Base-by-base conservation (phyloP, 2,113 vertebrate species). In the Formicarius rufipectus region DNA sequence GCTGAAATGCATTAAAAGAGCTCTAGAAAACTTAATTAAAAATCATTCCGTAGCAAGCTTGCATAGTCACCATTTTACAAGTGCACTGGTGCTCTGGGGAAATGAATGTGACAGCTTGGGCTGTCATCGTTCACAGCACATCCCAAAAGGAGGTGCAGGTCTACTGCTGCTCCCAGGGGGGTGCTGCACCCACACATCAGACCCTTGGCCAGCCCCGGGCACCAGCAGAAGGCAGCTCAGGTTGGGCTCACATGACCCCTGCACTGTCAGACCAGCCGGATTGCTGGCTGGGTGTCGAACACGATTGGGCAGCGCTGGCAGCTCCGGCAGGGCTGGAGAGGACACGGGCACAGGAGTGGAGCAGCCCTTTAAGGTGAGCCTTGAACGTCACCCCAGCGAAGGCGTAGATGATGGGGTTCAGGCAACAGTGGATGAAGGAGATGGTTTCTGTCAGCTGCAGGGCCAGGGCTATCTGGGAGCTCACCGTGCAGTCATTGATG, bases 401-500 rank as follows among this genome's bases (percentile, higher is more conserved):
- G 21, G 98, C 98, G 1, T 99, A 99, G 75, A 99, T 98, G n/a
- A 99, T 10, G 2, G 98, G 99, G 92, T 99, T 99, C 12, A 99
- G 67, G 62, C 98, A 99, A 95, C 98, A 99, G 95, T 98, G 98
- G 45, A 95, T 92, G 90, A 98, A 97, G 7, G 98, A 98, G n/a
- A 99, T 95, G 24, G 96, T 94, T 94, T 99, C 98, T 0, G 98
- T 98, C 64, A 98, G 50, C 27, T 77, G 39, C 91, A 98, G 78
- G 39, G 98, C 97, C 27, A 73, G 50, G 1, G 63, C 81, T 24
- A 98, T 90, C 37, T 49, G 64, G 24, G 62, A 30, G 27, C 50
- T 81, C 0, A 28, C 35, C 21, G 68, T 0, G 35, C 98, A 98
- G 59, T 60, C 78, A 1, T 88, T 71, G 24, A 97, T 68, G 73